These are phyloP conservation scores for Aegotheles bennettii DNA, from an alignment of 2,113 vertebrate genomes.

Conservation along the genomic window DNA sequence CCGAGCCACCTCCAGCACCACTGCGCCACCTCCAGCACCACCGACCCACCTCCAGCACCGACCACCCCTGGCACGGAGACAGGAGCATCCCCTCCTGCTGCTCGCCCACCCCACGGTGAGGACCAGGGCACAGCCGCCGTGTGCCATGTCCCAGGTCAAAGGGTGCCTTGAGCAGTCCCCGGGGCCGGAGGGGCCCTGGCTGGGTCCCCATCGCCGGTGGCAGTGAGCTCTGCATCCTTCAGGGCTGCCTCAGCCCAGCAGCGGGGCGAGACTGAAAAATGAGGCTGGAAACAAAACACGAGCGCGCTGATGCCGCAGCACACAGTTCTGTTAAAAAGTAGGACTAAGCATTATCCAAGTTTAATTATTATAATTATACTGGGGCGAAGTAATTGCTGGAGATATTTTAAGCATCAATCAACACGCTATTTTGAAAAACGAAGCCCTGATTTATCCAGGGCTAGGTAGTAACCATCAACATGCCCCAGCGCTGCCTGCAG, in stretches of 20 bases:
- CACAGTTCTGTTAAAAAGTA: conserved; percentile 42
- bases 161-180: rapidly evolving
- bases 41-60: not conserved
- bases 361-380: conserved; percentile 56
- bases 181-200: rapidly evolving
- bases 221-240: not conserved
- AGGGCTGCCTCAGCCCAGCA: not conserved
- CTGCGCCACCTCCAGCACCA: no score
- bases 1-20: no score
- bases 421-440: conserved; percentile 23
- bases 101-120: rapidly evolving
- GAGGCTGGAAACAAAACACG: not conserved
- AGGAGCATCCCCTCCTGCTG: not conserved
- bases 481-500: not conserved
- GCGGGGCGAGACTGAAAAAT: not conserved
- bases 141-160: not conserved
- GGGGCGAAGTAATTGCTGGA: conserved; percentile 42
- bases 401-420: conserved; percentile 56
- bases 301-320: not conserved
- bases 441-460: conserved; percentile 1
- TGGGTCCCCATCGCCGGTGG: not conserved
- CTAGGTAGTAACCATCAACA: not conserved
- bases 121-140: not conserved
- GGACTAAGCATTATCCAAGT: conserved; percentile 36
- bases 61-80: rapidly evolving